Percentiles rank a stretch among this genome's conserved stretches.
These are phyloP conservation scores for Rhabdornis inornatus DNA, from an alignment of 2,113 vertebrate genomes.

Conservation along the genomic window DNA sequence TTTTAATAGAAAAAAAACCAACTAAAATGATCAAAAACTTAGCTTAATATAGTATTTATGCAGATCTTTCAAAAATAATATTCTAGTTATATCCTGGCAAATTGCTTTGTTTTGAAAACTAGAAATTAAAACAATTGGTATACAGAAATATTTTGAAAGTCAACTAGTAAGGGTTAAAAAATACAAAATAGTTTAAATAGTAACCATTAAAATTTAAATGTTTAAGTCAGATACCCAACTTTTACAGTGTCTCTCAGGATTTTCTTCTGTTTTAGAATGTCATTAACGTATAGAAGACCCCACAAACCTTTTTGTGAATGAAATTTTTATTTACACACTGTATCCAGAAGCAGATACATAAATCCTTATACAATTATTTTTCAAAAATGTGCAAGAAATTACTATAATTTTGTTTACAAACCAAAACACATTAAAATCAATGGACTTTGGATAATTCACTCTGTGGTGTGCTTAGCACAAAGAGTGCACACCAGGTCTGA, in stretches of 20 bases:
- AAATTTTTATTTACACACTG: slow-evolving; percentile 90
- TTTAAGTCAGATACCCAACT: neutral
- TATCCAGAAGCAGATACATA: slow-evolving; percentile 95
- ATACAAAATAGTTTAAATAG: neutral
- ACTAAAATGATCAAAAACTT: neutral
- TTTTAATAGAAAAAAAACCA: neutral
- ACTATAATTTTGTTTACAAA: slow-evolving; percentile 85
- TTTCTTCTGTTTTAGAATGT: neutral
- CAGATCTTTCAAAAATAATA: neutral
- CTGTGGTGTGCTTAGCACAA: slow-evolving; percentile 74
- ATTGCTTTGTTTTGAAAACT: neutral
- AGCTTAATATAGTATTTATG: neutral
- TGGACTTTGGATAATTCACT: slow-evolving; percentile 87
- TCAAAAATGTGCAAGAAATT: slow-evolving; percentile 98
- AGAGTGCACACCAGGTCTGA: slow-evolving; percentile 72
- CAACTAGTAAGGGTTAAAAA: neutral
- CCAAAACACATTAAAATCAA: slow-evolving; percentile 85
- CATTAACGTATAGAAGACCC: slow-evolving; percentile 15
- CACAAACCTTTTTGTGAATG: slow-evolving; percentile 78
- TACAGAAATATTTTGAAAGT: neutral
- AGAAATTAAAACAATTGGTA: neutral
- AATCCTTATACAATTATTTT: slow-evolving; percentile 91
- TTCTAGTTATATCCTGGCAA: neutral
- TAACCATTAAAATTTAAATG: neutral
- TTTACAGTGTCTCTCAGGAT: neutral